Conservation (phyloP, 1,140 invertebrate species). For the Maniola jurtina region DNA sequence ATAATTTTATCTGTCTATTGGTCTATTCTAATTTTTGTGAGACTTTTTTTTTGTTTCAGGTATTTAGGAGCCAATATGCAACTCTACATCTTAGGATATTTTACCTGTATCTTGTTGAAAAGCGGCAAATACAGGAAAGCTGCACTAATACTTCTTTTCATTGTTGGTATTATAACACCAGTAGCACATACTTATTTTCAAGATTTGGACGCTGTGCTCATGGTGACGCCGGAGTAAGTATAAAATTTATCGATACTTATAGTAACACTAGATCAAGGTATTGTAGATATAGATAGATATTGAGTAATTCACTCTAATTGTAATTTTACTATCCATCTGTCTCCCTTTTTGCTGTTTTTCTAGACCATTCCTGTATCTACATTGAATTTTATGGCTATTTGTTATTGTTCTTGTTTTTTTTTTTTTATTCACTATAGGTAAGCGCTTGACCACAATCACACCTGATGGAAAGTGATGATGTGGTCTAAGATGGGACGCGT, state of each 20-base stretch:
- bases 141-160: conserved; percentile 31
- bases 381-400: no score
- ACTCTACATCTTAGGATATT: conserved; percentile 37
- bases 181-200: conserved; percentile 42
- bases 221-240: conserved; percentile 47
- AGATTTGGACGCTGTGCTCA: conserved; percentile 36
- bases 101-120: conserved; percentile 31
- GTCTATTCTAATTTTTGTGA: not conserved
- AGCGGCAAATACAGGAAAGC: conserved; percentile 12
- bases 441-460: no score
- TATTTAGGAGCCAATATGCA: conserved; percentile 50
- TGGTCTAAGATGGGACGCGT: no score
- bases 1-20: not conserved
- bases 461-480: no score
- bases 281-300: no score
- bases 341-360: no score
- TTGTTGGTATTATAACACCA: conserved; percentile 38
- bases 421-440: no score
- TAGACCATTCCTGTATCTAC: no score
- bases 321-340: no score
- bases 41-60: conserved; percentile 35
- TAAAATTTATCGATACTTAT: not conserved
- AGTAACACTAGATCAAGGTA: no score
- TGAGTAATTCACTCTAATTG: no score
- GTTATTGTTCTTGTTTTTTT: no score